Evolutionary conservation across 2,797 vertebrate genomes (phyloP), one percentile per base, ranked within the genome.

Genomic region (Martes flavigula): DNA sequence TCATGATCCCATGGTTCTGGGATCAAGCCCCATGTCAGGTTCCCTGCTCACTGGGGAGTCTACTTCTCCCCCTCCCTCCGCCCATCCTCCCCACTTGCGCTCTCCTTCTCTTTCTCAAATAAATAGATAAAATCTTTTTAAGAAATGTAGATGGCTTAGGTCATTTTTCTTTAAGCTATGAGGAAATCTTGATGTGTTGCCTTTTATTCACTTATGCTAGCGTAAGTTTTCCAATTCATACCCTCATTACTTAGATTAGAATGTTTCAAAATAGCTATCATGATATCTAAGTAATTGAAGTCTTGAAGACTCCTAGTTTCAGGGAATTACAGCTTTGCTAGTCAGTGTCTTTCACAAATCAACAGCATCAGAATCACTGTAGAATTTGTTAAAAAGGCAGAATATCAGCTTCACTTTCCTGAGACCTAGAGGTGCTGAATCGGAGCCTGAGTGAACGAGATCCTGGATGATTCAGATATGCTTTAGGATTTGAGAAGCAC

Each of bases 271-370:
- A 68, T 93, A 56, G 9, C 35, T 56, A 13, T 77, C 66, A 10
- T 89, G 38, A 32, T 90, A 84, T 27, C 43, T 75, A 70, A 92
- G 46, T 84, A 77, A 82, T 58, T 85, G 35, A 92, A 68, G 11
- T 89, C 85, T 90, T 81, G 38, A 96, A 84, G 27, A 89, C 91
- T 92, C 87, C 84, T 62, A 54, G 48, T 94, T 58, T 18, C 56
- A 70, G 46, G 40, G 9, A 95, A 88, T 79, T 90, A 46, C 77
- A 96, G 9, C 18, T 68, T 87, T 75, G 13, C 70, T 93, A 20
- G 46, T 87, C 30, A 12, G 3, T 46, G 27, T 75, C 73, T 79
- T 89, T 46, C 83, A 48, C 9, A 46, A 68, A 90, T 38, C 68
- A 48, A 32, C 38, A 91, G 25, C 38, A 30, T 72, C 58, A 70